phyloP scores from a whole-genome alignment of 2,113 vertebrate genomes.

The Neoarius graeffei region DNA sequence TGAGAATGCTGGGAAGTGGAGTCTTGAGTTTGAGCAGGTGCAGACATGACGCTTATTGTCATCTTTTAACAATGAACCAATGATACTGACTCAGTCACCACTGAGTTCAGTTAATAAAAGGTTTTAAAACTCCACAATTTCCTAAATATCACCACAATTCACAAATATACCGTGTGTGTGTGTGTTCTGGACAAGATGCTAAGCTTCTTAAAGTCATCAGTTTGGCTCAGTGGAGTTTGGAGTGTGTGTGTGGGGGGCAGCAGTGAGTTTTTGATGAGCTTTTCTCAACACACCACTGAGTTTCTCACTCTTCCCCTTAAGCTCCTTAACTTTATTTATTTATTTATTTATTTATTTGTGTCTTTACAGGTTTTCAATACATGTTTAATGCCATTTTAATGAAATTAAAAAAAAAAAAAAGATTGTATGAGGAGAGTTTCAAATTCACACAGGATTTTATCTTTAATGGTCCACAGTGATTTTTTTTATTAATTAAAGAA shows the following conservation, averaged over 20 bases:
- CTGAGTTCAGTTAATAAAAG: neutral
- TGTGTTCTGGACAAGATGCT: constrained; percentile 34
- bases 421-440: neutral
- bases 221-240: constrained; percentile 37
- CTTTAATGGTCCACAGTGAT: neutral
- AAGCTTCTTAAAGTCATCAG: constrained; percentile 46
- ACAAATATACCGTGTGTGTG: constrained; percentile 2
- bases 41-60: neutral
- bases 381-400: neutral
- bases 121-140: too few species aligned
- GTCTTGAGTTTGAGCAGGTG: too few species aligned
- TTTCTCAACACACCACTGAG: constrained; percentile 51
- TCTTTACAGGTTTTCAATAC: neutral
- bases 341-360: neutral
- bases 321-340: constrained; percentile 44
- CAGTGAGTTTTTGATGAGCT: constrained; percentile 51
- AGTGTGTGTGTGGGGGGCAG: constrained; percentile 26
- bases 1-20: too few species aligned
- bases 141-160: neutral
- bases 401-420: neutral
- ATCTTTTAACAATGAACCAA: neutral
- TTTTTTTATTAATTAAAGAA: neutral
- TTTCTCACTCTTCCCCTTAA: constrained; percentile 45
- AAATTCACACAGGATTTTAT: neutral
- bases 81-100: neutral